Evolutionary conservation across 2,888 invertebrate species (phyloP), one percentile per base, ranked within the genome.

Genomic region (Dioctria rufipes): DNA sequence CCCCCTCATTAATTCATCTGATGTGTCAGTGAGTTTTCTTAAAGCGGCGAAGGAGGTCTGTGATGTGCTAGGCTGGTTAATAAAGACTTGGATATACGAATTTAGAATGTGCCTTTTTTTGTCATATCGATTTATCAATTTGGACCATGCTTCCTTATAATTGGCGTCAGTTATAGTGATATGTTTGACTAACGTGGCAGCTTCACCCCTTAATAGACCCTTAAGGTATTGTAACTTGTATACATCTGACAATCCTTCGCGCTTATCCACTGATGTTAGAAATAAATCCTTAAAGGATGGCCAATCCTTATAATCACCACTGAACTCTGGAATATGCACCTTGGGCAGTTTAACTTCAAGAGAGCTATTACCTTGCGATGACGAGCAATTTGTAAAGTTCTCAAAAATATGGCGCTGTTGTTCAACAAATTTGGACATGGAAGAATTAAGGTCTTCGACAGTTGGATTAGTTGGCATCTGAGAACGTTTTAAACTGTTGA

Each of bases 141-240:
- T 65, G 3, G 2, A 2, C 51, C 51, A 69, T 11, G 69, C 51
- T 6, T 69, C 51, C 5, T 69, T 3, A 25, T 69, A 46, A 13
- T 69, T 49, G 2, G 3, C 9, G 1, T 69, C 51, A 2, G 69
- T 69, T 3, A 51, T 5, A 3, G 6, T 3, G 0, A 69, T 5
- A 37, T 69, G 51, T 39, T 51, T 69, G 3, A 51, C 25, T 39
- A 63, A 9, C 5, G 49, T 8, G 3, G 65, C 63, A 8, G 51
- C 75, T 39, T 61, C 61, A 9, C 60, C 75, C 9, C 43, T 43
- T 3, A 77, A 5, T 13, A 13, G 0, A 0, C 75, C 13, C 13
- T 77, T 77, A 8, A 77, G 46, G 9, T 77, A 61, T 46, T 77
- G 75, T 25, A 77, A 77, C 25, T 77, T 77, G 4, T 61, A 46